Evolutionary conservation across 2,797 vertebrate species (phyloP), one percentile per base, ranked within the genome.

Genomic region (Chiroxiphia lanceolata): DNA sequence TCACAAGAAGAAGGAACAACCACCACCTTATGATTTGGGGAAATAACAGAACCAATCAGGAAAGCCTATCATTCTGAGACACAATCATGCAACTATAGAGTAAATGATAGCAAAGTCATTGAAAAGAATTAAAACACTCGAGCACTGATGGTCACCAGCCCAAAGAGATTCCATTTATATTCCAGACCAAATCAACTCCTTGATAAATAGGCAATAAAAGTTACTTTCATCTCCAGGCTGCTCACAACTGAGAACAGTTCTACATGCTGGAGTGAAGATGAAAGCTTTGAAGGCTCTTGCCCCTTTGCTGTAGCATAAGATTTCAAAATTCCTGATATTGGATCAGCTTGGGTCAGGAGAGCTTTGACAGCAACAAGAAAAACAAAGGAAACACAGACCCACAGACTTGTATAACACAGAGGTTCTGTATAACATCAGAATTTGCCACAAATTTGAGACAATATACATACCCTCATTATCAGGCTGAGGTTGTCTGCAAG

Each of bases 71-170:
- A 59, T 82, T 68, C 51, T 85, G 50, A 74, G 40, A 61, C 63
- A 75, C 53, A 29, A 7, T 44, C 45, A 64, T 13, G 14, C 44
- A 77, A 51, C 29, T 68, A 5, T 7, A 34, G 25, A 7, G 45
- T 33, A 22, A 70, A 3, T 17, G 44, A 70, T 4, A 42, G 36
- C 26, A 91, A 82, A 27, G 23, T 71, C 42, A n/a, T 5, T 70
- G 64, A 79, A 85, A 87, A 95, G 44, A 93, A 85, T n/a, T 61
- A 54, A 57, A 79, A 90, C 38, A 33, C 47, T 93, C 59, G 63
- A 89, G 51, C 36, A 77, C 2, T 44, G 27, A 75, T 15, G 56
- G 38, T 26, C 72, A 75, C 26, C 27, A 82, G 42, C 19, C 19
- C n/a, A 79, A 85, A 87, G 17, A 92, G 27, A 77, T 40, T 47